These are phyloP conservation scores for Apoderus coryli DNA, from an alignment of 2,888 invertebrate genomes.

Conservation along the genomic window DNA sequence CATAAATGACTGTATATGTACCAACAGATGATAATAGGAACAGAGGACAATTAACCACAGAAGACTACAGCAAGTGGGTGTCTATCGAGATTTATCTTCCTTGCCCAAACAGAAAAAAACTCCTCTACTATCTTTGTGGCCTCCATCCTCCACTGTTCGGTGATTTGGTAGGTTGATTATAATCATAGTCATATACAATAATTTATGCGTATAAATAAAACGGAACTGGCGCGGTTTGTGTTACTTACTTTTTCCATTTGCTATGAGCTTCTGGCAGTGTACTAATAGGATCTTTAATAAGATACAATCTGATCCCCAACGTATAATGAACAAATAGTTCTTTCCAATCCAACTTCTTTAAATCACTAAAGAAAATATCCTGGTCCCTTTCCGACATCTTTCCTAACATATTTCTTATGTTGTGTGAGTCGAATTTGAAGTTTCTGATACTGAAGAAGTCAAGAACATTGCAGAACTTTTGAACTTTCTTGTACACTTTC, in stretches of 20 bases:
- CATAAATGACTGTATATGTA: too few relatives aligned
- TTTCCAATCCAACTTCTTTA: slow-evolving; percentile 60
- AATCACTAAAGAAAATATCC: slow-evolving; percentile 58
- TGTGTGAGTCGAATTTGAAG: slow-evolving; percentile 53
- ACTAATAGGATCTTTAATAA: slow-evolving; percentile 64
- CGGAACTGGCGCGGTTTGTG: too few relatives aligned
- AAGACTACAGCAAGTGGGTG: too few relatives aligned
- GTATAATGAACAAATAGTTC: slow-evolving; percentile 55
- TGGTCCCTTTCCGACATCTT: slow-evolving; percentile 35
- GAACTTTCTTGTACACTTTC: slow-evolving; percentile 64
- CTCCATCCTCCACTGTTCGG: too few relatives aligned
- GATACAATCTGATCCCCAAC: slow-evolving; percentile 56
- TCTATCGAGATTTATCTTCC: too few relatives aligned
- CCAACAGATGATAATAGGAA: too few relatives aligned
- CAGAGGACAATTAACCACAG: too few relatives aligned
- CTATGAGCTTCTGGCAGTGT: slow-evolving; percentile 43
- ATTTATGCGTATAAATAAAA: too few relatives aligned
- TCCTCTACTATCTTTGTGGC: too few relatives aligned
- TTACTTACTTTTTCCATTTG: slow-evolving; percentile 23
- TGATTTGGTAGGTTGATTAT: too few relatives aligned
- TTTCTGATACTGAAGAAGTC: slow-evolving; percentile 61
- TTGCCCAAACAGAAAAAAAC: too few relatives aligned
- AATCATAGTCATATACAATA: too few relatives aligned
- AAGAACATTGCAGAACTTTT: slow-evolving; percentile 58
- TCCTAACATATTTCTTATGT: slow-evolving; percentile 42